Conservation (phyloP, 2,888 invertebrate genomes). For the Cremastinae sp. region DNA sequence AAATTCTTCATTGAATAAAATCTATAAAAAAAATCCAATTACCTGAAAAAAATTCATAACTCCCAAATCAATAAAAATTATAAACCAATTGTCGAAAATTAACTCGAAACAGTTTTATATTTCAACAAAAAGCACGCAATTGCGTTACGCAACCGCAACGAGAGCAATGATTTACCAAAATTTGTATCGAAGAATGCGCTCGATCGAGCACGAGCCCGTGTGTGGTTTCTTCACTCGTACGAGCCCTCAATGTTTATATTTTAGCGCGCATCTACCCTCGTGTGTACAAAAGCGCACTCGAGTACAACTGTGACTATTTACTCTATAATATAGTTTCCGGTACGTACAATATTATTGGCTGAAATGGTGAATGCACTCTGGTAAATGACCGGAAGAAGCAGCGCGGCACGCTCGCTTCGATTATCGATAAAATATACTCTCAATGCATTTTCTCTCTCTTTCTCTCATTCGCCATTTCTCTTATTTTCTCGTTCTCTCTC, state of each 20-base stretch:
- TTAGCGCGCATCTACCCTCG: conserved; percentile 9
- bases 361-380: conserved; percentile 36
- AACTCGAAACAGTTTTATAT: too few relatives aligned
- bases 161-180: conserved; percentile 4
- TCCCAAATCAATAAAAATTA: too few relatives aligned
- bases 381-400: conserved; percentile 48
- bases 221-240: neutral
- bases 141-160: neutral
- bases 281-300: too few relatives aligned
- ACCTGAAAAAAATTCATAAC: too few relatives aligned
- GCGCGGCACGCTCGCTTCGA: conserved; percentile 40
- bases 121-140: too few relatives aligned
- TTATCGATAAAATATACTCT: conserved; percentile 53
- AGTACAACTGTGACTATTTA: conserved; percentile 39
- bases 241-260: conserved; percentile 7
- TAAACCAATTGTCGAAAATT: too few relatives aligned
- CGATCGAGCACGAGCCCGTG: neutral
- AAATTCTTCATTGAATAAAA: too few relatives aligned
- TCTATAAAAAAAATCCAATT: too few relatives aligned
- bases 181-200: neutral
- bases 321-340: conserved; percentile 38
- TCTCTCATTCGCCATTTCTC: too few relatives aligned
- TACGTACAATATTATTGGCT: conserved; percentile 42
- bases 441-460: too few relatives aligned
- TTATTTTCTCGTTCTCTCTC: too few relatives aligned